Base-by-base conservation (phyloP, 1,140 invertebrate species). In the Choristoneura fumiferana region DNA sequence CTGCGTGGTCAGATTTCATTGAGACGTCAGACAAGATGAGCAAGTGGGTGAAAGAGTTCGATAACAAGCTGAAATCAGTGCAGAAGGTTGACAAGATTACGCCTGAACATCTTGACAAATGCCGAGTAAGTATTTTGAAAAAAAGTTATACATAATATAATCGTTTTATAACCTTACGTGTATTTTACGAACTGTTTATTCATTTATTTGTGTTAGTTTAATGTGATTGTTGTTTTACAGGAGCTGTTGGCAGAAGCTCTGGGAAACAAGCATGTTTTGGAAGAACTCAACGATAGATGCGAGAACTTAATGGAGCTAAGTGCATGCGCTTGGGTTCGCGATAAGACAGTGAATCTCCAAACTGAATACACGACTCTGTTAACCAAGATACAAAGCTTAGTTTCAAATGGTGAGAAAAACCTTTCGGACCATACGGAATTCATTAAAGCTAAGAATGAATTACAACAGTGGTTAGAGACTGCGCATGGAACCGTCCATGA, bases 401-500 rank as follows among this genome's bases (percentile, higher is more conserved):
- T 97, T 0, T 94, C 94, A 0, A 94, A 93, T 75, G 93, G 96
- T 1, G 95, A 98, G 73, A 97, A 97, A 86, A 96, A 95, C 82
- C 81, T 97, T 0, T 95, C 94, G 0, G 96, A 97, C 81, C 95
- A 97, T 60, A 97, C 95, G 0, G 96, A 97, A 76, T 98, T 97
- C 81, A 87, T 96, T 0, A 95, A 95, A 69, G 95, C 95, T 3
- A 96, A 96, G 73, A 92, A 94, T 63, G 94, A 96, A 71, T 90
- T 97, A 65, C 93, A 96, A 60, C 91, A 92, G 33, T 98, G 96
- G 96, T 87, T 97, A 13, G 91, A 93, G 40, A 92, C 93, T 37
- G 94, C 95, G 12, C 93, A 95, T 65, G 93, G 93, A 12, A 94
- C 94, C 2, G 92, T 98, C 4, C 93, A 96, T 75, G 94, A 96